Evolutionary conservation across 2,113 vertebrate species (phyloP), one percentile per base, ranked within the genome.

Genomic region (Sebastes fasciatus): DNA sequence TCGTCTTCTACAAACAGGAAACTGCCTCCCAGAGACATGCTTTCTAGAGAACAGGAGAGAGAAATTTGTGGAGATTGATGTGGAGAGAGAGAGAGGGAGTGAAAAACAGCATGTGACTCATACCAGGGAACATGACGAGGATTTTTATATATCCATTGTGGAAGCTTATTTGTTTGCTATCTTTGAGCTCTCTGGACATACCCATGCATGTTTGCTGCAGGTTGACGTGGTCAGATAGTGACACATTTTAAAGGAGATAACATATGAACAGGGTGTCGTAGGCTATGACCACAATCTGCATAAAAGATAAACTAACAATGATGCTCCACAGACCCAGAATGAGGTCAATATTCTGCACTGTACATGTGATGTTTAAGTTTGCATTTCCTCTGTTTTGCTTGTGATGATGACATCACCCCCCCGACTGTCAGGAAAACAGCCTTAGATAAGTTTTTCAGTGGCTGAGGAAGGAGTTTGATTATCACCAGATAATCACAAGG

Each of bases 1-100:
- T 74, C 88, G 90, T 86, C 86, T 91, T 91, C 91, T 93, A 76
- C 94, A 95, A 96, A 96, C 94, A 95, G 94, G 94, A 96, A 93
- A 79, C 92, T 43, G 82, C 82, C 80, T 92, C 90, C 89, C 88
- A 84, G 89, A 91, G 86, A 88, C 86, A 68, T 72, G 66, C 69
- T 89, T 91, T 93, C 89, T 88, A 90, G 88, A 83, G 78, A 83
- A 8, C 21, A 71, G 26, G 65, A 77, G 66, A 74, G 80, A 26
- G 57, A 58, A 55, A 61, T 40, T 61, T 54, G 21, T 82, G 64
- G 66, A 84, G 85, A 86, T 8, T 51, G 74, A 86, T 57, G 26
- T 62, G 17, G 40, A 26, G 54, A 64, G 68, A 26, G 46, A 46
- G 19, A 60, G 49, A 51, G 49, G 6, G 52, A 80, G 79, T 80